Evolutionary conservation across 2,797 vertebrate species (phyloP).

Genomic region (Ibycter americanus): DNA sequence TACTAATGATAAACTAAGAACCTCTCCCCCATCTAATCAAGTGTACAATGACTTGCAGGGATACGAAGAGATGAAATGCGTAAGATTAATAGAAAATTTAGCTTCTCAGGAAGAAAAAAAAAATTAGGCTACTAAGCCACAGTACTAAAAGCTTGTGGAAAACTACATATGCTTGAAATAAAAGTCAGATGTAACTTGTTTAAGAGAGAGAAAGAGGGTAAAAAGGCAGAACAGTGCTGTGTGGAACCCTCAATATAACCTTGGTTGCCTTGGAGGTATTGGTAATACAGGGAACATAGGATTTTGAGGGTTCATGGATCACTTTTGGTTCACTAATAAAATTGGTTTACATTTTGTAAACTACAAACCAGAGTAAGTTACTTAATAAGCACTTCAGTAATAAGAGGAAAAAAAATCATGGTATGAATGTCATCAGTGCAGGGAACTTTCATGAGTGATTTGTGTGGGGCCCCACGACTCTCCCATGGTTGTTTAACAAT

Average conservation of each 20-base stretch:
- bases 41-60: background rate
- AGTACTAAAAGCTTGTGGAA: background rate
- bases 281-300: background rate
- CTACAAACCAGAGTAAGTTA: background rate
- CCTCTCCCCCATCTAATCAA: background rate
- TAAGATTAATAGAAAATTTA: background rate
- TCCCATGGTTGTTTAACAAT: background rate
- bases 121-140: background rate
- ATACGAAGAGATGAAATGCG: background rate
- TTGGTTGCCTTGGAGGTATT: background rate
- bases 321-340: background rate
- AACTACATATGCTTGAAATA: background rate
- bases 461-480: background rate
- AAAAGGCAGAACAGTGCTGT: background rate
- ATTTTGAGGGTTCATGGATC: background rate
- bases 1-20: background rate
- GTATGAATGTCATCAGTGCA: background rate
- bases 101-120: background rate
- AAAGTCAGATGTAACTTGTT: background rate
- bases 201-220: background rate
- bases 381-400: background rate
- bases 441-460: background rate
- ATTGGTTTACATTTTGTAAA: background rate
- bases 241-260: background rate
- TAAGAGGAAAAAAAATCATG: background rate